Evolutionary conservation across 2,797 vertebrate species (phyloP).

Genomic region (Tenualosa thibaudeaui): DNA sequence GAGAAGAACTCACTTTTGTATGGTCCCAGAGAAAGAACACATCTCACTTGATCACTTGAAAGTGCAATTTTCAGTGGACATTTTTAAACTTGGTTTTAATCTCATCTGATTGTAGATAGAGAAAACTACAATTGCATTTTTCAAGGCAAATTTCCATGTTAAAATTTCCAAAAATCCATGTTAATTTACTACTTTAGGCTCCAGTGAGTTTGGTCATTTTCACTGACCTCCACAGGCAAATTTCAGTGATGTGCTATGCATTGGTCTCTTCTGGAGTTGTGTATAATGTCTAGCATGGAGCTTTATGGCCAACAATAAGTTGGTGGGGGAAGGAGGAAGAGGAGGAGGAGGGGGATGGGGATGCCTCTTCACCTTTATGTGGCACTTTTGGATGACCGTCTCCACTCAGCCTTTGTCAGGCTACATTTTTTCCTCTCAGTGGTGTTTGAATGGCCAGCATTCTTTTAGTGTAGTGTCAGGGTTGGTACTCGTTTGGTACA

Average conservation of each 20-base stretch:
- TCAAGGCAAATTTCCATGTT: not conserved
- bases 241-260: not conserved
- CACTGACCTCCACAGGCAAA: not conserved
- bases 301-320: constrained; percentile 14
- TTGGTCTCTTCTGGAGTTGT: not conserved
- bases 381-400: constrained; percentile 53
- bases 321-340: not conserved
- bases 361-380: constrained; percentile 41
- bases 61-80: not conserved
- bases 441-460: constrained; percentile 65
- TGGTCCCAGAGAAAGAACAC: not conserved
- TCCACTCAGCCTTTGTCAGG: constrained; percentile 60
- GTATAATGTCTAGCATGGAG: not conserved
- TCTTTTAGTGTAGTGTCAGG: constrained; percentile 62
- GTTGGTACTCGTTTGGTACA: constrained; percentile 28
- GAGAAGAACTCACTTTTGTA: constrained; percentile 47
- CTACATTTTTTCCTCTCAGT: constrained; percentile 52
- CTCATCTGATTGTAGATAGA: not conserved
- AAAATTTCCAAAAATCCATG: too few relatives aligned
- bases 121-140: not conserved
- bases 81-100: not conserved
- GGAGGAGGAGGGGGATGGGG: constrained; percentile 25
- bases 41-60: not conserved
- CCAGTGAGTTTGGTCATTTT: not conserved
- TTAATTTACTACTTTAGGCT: not conserved